Base-by-base conservation (phyloP, 2,113 vertebrate species). In the Cygnus buccinator region DNA sequence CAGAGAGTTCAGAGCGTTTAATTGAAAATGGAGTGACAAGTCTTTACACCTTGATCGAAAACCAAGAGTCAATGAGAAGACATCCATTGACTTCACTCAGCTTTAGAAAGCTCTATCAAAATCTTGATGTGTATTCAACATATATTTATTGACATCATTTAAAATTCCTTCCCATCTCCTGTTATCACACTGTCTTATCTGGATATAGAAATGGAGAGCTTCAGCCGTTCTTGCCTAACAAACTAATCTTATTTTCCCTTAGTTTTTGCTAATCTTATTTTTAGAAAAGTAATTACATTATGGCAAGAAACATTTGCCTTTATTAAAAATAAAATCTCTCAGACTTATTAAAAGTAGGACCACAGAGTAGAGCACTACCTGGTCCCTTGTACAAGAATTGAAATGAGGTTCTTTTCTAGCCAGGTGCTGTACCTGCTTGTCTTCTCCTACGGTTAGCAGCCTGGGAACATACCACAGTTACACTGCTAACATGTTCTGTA, bases 1-100 rank as follows among this genome's bases (percentile, higher is more conserved):
- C 82, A 87, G 79, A 46, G 10, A 81, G 35, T 80, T 92, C 68
- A 81, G 46, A 57, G 18, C 39, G 8, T 63, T 86, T 88, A 93
- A 90, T 90, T 93, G 87, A 86, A 91, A 94, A 83, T 26, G 9
- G 26, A 91, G 9, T 74, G 46, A 71, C 50, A 92, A 77, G 12
- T 55, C 21, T 76, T 87, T 90, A 83, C 28, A 43, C 63, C 11
- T 31, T 41, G 79, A 88, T 63, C 0, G 2, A 96, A 94, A 92
- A 13, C 2, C 18, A 44, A 55, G 13, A 62, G 63, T 70, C 63
- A 76, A 23, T 50, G 25, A 18, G 54, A 76, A 95, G 75, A 52
- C 15, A 66, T 85, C n/a, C 43, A 48, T 43, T 93, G 68, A 41
- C 55, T 88, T 83, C 23, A 75, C 70, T 75, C 76, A 80, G 73